Conservation (phyloP, 2,797 vertebrate genomes). For the Centroberyx gerrardi region DNA sequence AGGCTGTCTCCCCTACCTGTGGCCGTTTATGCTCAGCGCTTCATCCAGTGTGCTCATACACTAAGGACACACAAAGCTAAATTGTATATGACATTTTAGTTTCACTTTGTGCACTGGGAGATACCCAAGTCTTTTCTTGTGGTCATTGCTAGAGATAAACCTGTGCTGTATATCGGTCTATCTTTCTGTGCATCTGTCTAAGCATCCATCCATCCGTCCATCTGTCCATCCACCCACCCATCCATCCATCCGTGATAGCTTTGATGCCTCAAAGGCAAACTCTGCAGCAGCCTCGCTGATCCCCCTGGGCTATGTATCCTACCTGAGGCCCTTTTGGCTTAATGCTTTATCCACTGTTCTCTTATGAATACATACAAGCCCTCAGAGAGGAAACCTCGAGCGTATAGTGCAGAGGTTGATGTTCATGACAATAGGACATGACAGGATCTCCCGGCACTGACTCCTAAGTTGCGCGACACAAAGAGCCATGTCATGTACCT, state of each 20-base stretch:
- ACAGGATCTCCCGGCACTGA: constrained; percentile 63
- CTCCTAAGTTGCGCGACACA: constrained; percentile 64
- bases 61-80: neutral
- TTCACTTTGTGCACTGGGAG: neutral
- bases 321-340: constrained; percentile 67
- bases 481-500: constrained; percentile 67
- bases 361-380: constrained; percentile 66
- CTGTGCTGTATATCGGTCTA: constrained; percentile 2
- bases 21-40: constrained; percentile 8
- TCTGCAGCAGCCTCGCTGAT: constrained; percentile 55
- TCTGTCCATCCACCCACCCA: constrained; percentile 28
- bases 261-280: constrained; percentile 63
- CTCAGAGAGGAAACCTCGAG: constrained; percentile 61
- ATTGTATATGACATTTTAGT: constrained; percentile 1
- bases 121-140: neutral
- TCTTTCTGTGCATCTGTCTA: neutral
- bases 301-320: constrained; percentile 57
- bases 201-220: constrained; percentile 3
- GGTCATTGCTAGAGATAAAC: neutral
- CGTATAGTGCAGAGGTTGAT: constrained; percentile 67
- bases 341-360: constrained; percentile 62
- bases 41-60: neutral
- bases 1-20: constrained; percentile 26
- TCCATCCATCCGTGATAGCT: constrained; percentile 56
- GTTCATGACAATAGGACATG: constrained; percentile 74